Evolutionary conservation across 2,113 vertebrate genomes (phyloP), one percentile per base, ranked within the genome.

Genomic region (zebrafish (Danio rerio)): DNA sequence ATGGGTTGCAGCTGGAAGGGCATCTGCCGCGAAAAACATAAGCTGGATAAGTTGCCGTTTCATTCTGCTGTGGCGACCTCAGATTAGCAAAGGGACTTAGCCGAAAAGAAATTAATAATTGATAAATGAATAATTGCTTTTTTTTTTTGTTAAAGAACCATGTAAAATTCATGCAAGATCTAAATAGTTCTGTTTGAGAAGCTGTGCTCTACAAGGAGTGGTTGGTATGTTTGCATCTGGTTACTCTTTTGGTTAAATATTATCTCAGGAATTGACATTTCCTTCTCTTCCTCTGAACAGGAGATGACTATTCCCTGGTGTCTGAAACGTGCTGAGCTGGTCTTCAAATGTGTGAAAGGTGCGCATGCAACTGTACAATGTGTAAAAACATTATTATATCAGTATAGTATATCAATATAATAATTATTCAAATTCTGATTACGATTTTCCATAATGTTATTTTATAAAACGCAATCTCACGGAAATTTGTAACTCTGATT

Each of bases 311-410:
- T 95, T 69, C 94, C 94, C 0, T 95, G 94, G 94, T 95, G 94
- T 80, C 91, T 95, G 6, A 95, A 94, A 73, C 88, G 94, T 86
- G 94, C 94, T 0, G 94, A 95, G 88, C 90, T 95, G 18, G 96
- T 99, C 11, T 99, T 99, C 90, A 99, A 99, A 91, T 99, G 98
- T 8, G 95, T 99, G 73, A 99, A 99, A 98, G 98, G 97, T 95
- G 87, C 93, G 83, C 59, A 59, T 73, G 45, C 52, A 80, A 71
- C 18, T 50, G 4, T 42, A 65, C 12, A 65, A 13, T 62, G 2
- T 40, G 61, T 40, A 42, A 42, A 65, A 65, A 43, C 13, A 5
- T n/a, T 16, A 47, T 45, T 68, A 9, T 68, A 45, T 66, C 2
- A 45, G 1, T 40, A 43, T 43, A 65, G 42, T 43, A 8, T 66